Evolutionary conservation across 2,113 vertebrate species (phyloP), one percentile per base, ranked within the genome.

Genomic region (Antechinus flavipes): DNA sequence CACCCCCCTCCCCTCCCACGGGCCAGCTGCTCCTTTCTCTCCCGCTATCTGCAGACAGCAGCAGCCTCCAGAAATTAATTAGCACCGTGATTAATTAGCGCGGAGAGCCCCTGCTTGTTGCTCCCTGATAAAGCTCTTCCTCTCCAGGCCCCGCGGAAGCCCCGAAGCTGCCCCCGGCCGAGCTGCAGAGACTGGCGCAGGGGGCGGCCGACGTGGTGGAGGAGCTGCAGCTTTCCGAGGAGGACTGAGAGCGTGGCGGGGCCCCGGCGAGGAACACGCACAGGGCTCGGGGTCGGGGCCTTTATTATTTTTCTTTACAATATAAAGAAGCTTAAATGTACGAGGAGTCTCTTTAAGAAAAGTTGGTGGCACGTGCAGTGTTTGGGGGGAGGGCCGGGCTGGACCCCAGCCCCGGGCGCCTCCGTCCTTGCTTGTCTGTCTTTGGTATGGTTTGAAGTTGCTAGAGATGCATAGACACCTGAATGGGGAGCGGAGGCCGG

Each of bases 381-480:
- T 97, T 24, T 27, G 90, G 49, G 89, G 89, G 12, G 7, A 2
- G 89, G 19, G 89, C 47, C 7, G 42, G 14, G 19, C 23, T n/a
- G 8, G 26, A 22, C 91, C 35, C 30, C 8, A 7, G 50, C 7
- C 50, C 42, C 42, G 42, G 42, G 42, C 7, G 50, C 50, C 50
- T 9, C 50, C 50, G 9, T 52, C 50, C 50, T 52, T 52, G 50
- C 97, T 53, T 2, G 94, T 96, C 99, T 98, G 99, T 99, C 99
- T 99, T 99, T 99, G 99, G 99, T 99, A 99, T 99, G 98, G 98
- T 98, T 97, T 97, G 98, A 98, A 98, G 98, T 98, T 98, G 99
- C 98, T 98, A 98, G 99, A 99, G 99, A 99, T 99, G 99, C 99
- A 99, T 99, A 99, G 99, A 99, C 99, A 99, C 99, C 99, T 98